A percentile compares a stretch with the other conserved stretches of the same genome.
Evolutionary conservation across 2,113 vertebrate species (phyloP).

Genomic region (Trogon melanurus): DNA sequence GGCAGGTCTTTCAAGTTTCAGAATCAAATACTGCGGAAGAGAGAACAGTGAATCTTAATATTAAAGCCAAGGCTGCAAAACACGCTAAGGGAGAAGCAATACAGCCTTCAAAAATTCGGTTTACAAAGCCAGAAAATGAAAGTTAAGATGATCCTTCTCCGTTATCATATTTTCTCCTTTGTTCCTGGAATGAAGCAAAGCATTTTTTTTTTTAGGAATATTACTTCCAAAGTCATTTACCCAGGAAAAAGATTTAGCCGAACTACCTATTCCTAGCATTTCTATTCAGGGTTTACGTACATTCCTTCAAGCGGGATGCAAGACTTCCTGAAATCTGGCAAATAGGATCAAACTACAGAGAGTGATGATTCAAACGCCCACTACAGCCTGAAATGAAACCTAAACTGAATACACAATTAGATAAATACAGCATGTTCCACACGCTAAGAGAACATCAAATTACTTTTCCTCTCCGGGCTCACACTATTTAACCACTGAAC

Average conservation of each 20-base stretch:
- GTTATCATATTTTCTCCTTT: background rate
- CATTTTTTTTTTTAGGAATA: background rate
- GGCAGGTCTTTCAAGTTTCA: slow-evolving; percentile 96
- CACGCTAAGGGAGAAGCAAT: background rate
- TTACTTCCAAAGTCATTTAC: background rate
- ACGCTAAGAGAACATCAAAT: slow-evolving; percentile 58
- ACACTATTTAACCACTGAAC: slow-evolving; percentile 38
- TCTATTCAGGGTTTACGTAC: slow-evolving; percentile 24
- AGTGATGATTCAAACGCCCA: slow-evolving; percentile 46
- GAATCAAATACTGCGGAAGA: slow-evolving; percentile 88
- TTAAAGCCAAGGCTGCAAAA: background rate
- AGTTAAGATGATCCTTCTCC: background rate
- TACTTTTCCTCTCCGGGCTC: slow-evolving; percentile 42
- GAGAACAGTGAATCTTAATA: background rate
- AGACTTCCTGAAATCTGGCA: slow-evolving; percentile 50
- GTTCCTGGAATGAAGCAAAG: background rate
- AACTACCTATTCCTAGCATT: slow-evolving; percentile 10
- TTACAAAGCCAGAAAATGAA: background rate
- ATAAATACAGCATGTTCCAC: slow-evolving; percentile 64
- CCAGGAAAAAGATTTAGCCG: background rate
- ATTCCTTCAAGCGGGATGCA: background rate
- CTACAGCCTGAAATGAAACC: slow-evolving; percentile 43
- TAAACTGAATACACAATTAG: slow-evolving; percentile 56
- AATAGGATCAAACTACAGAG: background rate
- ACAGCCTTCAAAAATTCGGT: background rate